Percentiles rank a stretch among this genome's conserved stretches.
Conservation (phyloP, 2,113 vertebrate species). For the Cheirogaleus medius region DNA sequence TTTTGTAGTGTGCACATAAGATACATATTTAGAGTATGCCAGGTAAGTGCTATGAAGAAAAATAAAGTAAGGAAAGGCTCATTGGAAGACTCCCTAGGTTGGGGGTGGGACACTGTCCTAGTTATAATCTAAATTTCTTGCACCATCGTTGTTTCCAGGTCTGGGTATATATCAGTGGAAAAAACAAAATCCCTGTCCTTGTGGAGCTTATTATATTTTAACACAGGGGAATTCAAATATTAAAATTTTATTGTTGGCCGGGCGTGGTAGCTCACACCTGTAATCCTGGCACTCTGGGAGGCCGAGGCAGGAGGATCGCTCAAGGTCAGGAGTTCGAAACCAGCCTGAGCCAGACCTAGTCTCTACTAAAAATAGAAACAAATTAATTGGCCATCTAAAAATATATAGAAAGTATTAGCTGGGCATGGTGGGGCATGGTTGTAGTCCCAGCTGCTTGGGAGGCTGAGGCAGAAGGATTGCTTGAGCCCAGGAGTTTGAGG, state of each 20-base stretch:
- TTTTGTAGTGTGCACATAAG: background rate
- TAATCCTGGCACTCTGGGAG: too few relatives aligned
- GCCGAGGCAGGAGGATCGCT: too few relatives aligned
- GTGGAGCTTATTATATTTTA: background rate
- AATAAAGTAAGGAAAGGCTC: background rate
- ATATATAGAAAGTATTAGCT: too few relatives aligned
- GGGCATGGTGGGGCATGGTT: too few relatives aligned
- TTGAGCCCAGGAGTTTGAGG: too few relatives aligned
- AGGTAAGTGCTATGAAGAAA: background rate
- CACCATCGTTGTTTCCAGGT: background rate
- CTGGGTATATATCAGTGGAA: background rate
- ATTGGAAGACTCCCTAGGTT: background rate
- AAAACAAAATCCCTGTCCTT: background rate
- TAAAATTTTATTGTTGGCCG: background rate
- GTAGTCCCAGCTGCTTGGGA: too few relatives aligned
- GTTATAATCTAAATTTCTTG: background rate
- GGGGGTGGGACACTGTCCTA: background rate
- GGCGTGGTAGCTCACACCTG: too few relatives aligned
- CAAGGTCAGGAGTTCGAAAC: too few relatives aligned
- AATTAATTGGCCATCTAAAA: too few relatives aligned
- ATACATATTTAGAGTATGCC: background rate
- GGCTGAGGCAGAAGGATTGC: too few relatives aligned
- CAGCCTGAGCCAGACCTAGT: too few relatives aligned
- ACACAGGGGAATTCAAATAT: background rate
- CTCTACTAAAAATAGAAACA: too few relatives aligned